These are phyloP conservation scores for Connochaetes taurinus DNA, from an alignment of 2,113 vertebrate genomes.

Conservation along the genomic window DNA sequence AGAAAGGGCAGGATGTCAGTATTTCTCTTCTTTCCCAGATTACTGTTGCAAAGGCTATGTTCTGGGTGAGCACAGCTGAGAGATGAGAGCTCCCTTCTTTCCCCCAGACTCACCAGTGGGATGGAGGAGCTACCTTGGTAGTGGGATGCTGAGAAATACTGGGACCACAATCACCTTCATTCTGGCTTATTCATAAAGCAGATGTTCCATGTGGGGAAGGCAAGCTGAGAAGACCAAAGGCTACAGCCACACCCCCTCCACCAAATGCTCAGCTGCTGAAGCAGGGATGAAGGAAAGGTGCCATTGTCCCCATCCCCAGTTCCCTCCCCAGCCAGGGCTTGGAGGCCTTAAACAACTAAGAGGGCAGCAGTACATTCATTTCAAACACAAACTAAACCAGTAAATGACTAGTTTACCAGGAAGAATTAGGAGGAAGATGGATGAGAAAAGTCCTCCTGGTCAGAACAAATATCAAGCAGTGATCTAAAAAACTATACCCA, in stretches of 20 bases:
- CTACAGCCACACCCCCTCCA: neutral
- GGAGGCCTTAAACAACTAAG: neutral
- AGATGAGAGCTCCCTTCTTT: neutral
- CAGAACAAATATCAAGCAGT: neutral
- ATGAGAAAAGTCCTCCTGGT: neutral
- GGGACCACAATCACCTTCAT: neutral
- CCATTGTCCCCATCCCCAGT: neutral
- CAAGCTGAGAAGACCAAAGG: neutral
- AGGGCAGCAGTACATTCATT: neutral
- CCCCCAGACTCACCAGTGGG: neutral
- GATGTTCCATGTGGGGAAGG: neutral
- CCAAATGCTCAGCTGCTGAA: neutral
- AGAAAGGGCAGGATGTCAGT: neutral
- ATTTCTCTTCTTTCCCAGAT: neutral
- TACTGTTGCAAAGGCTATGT: neutral
- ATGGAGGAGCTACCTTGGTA: neutral
- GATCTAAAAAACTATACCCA: neutral
- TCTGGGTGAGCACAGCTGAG: neutral
- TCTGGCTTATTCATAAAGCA: neutral
- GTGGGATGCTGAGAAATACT: neutral
- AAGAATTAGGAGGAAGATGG: neutral
- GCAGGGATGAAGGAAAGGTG: neutral
- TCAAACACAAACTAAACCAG: neutral
- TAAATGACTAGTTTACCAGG: neutral
- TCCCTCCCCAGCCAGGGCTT: neutral